Conservation (phyloP, 2,888 invertebrate species). For the Minunthozetes semirufus region DNA sequence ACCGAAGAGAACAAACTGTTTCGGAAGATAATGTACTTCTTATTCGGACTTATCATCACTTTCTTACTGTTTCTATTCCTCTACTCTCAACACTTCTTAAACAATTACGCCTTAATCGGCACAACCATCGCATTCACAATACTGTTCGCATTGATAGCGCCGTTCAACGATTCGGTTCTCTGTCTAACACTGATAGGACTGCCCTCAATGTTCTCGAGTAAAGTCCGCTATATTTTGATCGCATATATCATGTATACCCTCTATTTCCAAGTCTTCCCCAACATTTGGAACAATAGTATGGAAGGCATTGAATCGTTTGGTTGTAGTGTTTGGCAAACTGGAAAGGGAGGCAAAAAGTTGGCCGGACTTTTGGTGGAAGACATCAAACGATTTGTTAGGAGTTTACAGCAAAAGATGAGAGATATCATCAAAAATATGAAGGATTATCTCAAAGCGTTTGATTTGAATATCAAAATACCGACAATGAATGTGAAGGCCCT, state of each 20-base stretch:
- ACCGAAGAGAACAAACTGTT: conserved; percentile 6
- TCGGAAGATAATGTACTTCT: background rate
- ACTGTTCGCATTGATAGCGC: background rate
- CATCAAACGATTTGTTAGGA: background rate
- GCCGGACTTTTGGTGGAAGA: too few species aligned
- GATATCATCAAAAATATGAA: background rate
- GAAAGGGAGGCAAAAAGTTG: background rate
- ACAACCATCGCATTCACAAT: background rate
- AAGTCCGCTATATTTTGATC: background rate
- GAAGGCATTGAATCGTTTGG: background rate
- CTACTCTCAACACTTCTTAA: background rate
- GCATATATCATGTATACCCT: background rate
- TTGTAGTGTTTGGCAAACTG: background rate
- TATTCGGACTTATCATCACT: background rate
- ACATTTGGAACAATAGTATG: background rate
- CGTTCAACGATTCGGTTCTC: background rate
- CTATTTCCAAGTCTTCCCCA: background rate
- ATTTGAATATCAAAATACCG: too few species aligned
- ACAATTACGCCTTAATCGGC: background rate
- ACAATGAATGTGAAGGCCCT: too few species aligned
- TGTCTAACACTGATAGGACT: background rate
- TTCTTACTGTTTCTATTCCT: background rate
- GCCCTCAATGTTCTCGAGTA: conserved; percentile 20
- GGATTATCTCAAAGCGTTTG: too few species aligned
- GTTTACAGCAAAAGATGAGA: background rate